Base-by-base conservation (phyloP, 2,888 invertebrate species). In the Trachelus tabidus region DNA sequence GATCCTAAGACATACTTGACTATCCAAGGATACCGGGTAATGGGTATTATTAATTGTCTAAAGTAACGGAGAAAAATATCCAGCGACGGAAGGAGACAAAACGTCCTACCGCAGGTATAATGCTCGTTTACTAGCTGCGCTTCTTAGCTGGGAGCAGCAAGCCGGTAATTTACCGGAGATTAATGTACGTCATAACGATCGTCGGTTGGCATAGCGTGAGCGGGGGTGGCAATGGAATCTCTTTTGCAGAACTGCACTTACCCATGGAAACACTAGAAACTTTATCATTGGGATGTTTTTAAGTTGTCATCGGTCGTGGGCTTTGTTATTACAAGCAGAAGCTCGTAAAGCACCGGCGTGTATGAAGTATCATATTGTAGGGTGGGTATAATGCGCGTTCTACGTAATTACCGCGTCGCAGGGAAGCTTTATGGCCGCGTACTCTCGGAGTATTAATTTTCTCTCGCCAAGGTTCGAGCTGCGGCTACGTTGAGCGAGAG, bases 331-430 rank as follows among this genome's bases (percentile, higher is more conserved):
- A 87, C 84, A 82, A 82, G 88, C 87, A 83, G 87, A 85, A 85
- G 86, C 88, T 89, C 89, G 86, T 88, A 89, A 89, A 90, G 84
- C 82, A 87, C 69, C 73, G 73, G 77, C 80, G 80, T 33, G 83
- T 79, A 81, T 80, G 82, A 81, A 79, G 81, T 81, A 83, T 83
- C 78, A 77, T 75, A 69, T 69, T 77, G 79, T 78, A 79, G 83
- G 84, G 83, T 82, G 86, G 83, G 81, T 83, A 86, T 84, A 86
- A 85, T 83, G 83, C 85, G 77, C 76, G 84, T 82, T 81, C 82
- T 84, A 87, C 87, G 87, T 89, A 89, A 89, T 89, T 90, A 88
- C 89, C 87, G 88, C 89, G 88, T 89, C 88, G 87, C 87, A 83
- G 85, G 86, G 87, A 89, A 90, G 88, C 89, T 90, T 90, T 90